A percentile compares a stretch with the other conserved stretches of the same genome.
phyloP scores from a whole-genome alignment of 1,140 invertebrate genomes.

The Lucilia sericata region DNA sequence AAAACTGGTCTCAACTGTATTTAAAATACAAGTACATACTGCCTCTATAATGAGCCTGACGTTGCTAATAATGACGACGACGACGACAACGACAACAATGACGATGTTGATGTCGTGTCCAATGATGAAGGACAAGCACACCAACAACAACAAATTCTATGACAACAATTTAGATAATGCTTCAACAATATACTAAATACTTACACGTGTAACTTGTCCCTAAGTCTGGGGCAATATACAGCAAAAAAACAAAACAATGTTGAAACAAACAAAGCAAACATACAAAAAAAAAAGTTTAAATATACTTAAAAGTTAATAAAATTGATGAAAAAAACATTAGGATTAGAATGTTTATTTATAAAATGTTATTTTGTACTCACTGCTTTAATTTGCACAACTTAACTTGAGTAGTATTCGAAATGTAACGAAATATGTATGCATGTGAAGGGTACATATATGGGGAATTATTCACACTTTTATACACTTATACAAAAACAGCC shows the following conservation, averaged over 20 bases:
- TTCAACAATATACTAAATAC: not conserved
- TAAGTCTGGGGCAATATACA: not conserved
- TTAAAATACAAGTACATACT: not conserved
- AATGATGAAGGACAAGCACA: no score
- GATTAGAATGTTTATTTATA: not conserved
- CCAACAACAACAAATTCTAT: not conserved
- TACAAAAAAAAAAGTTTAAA: not conserved
- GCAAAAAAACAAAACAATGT: no score
- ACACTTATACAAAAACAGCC: not conserved
- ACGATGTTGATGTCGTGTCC: no score
- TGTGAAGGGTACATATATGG: no score
- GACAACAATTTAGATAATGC: not conserved
- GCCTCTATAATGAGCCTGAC: not conserved
- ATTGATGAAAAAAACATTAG: conserved; percentile 24
- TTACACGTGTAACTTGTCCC: not conserved
- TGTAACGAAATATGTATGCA: no score
- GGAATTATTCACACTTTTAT: not conserved
- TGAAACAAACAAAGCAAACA: not conserved
- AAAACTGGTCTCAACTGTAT: conserved; percentile 10
- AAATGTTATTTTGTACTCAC: not conserved
- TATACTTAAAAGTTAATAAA: not conserved
- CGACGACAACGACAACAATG: no score
- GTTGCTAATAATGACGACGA: no score
- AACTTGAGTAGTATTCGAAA: not conserved
- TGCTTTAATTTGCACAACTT: not conserved